phyloP scores from a whole-genome alignment of 2,888 invertebrate species.

The Nomada flava region DNA sequence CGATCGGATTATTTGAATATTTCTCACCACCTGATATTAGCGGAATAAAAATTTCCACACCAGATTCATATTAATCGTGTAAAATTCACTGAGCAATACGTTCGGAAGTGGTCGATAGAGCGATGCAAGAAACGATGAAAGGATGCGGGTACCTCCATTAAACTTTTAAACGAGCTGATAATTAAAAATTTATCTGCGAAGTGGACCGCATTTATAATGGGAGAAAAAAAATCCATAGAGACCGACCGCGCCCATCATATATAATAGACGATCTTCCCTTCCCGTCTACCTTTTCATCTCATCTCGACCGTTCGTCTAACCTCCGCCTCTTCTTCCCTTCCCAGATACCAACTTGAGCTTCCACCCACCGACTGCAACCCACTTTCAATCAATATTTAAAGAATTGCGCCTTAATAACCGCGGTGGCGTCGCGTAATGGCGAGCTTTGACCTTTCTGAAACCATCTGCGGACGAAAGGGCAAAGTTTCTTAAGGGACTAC shows the following conservation, averaged over 20 bases:
- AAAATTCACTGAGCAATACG: neutral
- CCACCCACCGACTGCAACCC: slow-evolving; percentile 70
- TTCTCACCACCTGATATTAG: neutral
- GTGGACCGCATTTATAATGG: slow-evolving; percentile 78
- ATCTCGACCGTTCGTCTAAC: slow-evolving; percentile 77
- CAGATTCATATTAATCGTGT: neutral
- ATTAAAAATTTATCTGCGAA: slow-evolving; percentile 76
- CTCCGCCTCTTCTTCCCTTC: slow-evolving; percentile 73
- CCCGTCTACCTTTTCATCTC: slow-evolving; percentile 77
- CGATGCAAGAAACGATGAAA: neutral
- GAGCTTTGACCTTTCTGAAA: slow-evolving; percentile 47
- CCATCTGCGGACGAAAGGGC: slow-evolving; percentile 49
- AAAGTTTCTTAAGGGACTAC: slow-evolving; percentile 23
- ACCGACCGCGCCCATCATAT: slow-evolving; percentile 82
- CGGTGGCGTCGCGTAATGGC: slow-evolving; percentile 74
- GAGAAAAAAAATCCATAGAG: slow-evolving; percentile 80
- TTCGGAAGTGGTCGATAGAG: neutral
- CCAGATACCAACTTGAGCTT: slow-evolving; percentile 53
- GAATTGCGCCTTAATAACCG: slow-evolving; percentile 83
- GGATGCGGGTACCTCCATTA: neutral
- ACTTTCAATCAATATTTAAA: slow-evolving; percentile 83
- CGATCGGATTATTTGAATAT: slow-evolving; percentile 3
- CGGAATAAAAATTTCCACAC: slow-evolving; percentile 16
- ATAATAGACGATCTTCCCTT: slow-evolving; percentile 81
- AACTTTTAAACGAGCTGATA: slow-evolving; percentile 44